Evolutionary conservation across 1,140 invertebrate genomes (phyloP).

Genomic region (Drosophila kanapiae): DNA sequence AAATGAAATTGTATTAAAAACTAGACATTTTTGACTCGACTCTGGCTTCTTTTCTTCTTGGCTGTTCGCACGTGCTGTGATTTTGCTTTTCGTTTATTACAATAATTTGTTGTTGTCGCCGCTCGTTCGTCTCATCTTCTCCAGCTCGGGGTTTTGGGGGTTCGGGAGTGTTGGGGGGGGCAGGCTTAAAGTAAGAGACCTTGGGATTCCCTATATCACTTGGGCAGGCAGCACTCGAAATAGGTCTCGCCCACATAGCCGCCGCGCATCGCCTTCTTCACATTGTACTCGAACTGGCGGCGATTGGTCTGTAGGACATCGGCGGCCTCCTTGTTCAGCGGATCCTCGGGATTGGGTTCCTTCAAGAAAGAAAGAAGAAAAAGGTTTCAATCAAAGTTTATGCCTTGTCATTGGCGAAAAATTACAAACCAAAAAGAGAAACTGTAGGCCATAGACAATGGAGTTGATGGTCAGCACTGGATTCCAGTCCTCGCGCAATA

Average conservation of each 20-base stretch:
- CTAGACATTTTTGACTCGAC: conserved; percentile 60
- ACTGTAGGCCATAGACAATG: conserved; percentile 98
- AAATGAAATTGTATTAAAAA: conserved; percentile 63
- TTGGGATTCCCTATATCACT: conserved; percentile 89
- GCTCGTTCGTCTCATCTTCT: conserved; percentile 25
- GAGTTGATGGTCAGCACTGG: conserved; percentile 99
- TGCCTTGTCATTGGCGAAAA: too few species aligned
- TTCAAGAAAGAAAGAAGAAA: conserved; percentile 74
- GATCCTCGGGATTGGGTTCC: conserved; percentile 99
- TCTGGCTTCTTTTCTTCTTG: conserved; percentile 20
- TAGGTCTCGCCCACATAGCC: conserved; percentile 96
- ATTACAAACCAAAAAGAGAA: conserved; percentile 95
- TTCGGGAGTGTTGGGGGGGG: conserved; percentile 19
- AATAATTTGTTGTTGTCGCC: conserved; percentile 70
- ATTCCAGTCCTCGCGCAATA: conserved; percentile 99
- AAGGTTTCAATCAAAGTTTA: background rate
- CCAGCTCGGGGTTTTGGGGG: conserved; percentile 17
- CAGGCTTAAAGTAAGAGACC: conserved; percentile 82
- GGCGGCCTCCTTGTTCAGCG: conserved; percentile 99
- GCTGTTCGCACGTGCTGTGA: conserved; percentile 46
- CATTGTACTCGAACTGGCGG: conserved; percentile 98
- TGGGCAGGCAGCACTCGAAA: conserved; percentile 98
- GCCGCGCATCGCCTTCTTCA: conserved; percentile 97
- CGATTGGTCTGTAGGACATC: conserved; percentile 98
- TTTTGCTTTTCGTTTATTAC: conserved; percentile 71